phyloP scores from a whole-genome alignment of 2,797 vertebrate species.

The Rousettus madagascariensis region DNA sequence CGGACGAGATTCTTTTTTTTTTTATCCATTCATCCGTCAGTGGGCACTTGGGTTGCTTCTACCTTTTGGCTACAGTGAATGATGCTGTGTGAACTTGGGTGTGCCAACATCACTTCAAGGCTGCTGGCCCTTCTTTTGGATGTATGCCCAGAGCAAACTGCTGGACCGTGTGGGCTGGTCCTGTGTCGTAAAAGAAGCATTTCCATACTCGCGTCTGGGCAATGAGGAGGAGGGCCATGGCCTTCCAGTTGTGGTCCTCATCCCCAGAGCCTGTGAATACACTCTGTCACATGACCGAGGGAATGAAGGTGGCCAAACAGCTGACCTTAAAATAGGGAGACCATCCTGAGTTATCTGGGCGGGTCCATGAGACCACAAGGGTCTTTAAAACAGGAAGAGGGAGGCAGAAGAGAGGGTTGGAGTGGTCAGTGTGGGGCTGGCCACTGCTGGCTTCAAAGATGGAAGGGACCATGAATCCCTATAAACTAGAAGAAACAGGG shows the following conservation, averaged over 20 bases:
- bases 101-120: no score
- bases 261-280: neutral
- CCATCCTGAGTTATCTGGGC: neutral
- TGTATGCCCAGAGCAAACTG: neutral
- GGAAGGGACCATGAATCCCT: neutral
- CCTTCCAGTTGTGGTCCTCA: neutral
- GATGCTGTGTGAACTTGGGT: neutral
- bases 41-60: no score
- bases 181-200: neutral
- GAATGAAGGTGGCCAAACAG: neutral
- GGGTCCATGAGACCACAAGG: neutral
- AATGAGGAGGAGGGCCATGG: no score
- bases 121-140: neutral
- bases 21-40: no score
- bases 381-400: neutral
- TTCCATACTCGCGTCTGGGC: neutral
- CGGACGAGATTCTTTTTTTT: neutral
- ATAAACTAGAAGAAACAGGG: neutral
- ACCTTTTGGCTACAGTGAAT: neutral
- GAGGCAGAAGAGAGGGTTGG: no score
- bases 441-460: neutral
- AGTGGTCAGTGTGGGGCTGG: neutral
- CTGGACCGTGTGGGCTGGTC: neutral
- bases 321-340: neutral
- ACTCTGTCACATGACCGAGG: neutral